Percentiles rank a stretch among this genome's conserved stretches.
Conservation (phyloP, 1,140 invertebrate species). For the Brachionus sp. region DNA sequence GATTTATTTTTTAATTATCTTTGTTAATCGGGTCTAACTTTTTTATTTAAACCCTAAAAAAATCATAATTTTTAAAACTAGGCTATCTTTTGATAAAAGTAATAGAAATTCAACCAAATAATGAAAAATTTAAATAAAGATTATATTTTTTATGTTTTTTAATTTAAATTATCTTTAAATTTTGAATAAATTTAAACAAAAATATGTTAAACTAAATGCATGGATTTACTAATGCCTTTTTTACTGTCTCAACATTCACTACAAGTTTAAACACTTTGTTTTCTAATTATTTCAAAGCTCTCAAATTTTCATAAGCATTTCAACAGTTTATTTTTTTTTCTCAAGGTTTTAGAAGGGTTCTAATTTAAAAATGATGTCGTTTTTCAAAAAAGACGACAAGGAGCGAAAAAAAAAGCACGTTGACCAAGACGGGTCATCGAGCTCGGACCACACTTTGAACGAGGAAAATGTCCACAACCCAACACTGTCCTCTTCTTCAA, state of each 20-base stretch:
- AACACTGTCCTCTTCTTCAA: not conserved
- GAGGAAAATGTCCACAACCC: not conserved
- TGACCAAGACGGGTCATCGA: not conserved
- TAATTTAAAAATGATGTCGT: constrained; percentile 30
- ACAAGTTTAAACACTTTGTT: not conserved
- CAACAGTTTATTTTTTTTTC: not conserved
- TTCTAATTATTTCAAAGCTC: not conserved
- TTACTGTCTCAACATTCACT: not conserved
- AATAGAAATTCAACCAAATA: not conserved
- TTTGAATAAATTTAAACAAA: not conserved
- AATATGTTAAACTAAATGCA: not conserved
- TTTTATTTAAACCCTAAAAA: not conserved
- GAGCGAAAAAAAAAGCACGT: not conserved
- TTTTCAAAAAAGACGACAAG: constrained; percentile 41
- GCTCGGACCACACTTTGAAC: not conserved
- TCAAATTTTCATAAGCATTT: not conserved
- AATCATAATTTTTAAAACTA: not conserved
- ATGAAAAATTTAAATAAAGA: not conserved
- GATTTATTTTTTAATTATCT: not conserved
- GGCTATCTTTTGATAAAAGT: not conserved
- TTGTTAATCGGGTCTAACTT: too few relatives aligned
- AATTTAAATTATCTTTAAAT: not conserved
- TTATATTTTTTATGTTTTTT: not conserved
- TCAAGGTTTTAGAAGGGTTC: not conserved
- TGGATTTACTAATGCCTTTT: not conserved